Percentiles rank a stretch among this genome's conserved stretches.
Conservation (phyloP, 2,797 vertebrate species). For the Salarias fasciatus region DNA sequence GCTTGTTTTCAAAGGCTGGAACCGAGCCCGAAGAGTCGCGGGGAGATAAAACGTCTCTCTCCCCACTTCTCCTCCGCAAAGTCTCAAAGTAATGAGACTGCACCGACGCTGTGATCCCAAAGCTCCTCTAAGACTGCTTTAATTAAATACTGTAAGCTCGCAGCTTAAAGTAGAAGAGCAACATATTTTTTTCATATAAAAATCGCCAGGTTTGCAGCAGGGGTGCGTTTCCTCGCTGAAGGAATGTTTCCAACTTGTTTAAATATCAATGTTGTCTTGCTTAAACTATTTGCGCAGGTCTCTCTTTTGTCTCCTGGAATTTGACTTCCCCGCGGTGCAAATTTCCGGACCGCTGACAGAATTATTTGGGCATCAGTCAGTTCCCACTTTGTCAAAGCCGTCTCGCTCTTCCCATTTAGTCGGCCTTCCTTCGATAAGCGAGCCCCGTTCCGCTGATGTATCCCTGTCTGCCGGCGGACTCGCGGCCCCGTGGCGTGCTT, state of each 20-base stretch:
- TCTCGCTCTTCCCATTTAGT: constrained; percentile 42
- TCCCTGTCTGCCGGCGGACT: constrained; percentile 53
- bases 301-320: constrained; percentile 14
- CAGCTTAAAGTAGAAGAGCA: constrained; percentile 13
- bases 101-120: constrained; percentile 35
- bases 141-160: constrained; percentile 49
- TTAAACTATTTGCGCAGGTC: not conserved
- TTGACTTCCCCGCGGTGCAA: not conserved
- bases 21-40: constrained; percentile 41
- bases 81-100: constrained; percentile 55
- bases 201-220: constrained; percentile 19
- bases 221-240: not conserved
- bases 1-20: constrained; percentile 38
- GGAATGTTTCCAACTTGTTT: no score
- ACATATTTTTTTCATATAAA: constrained; percentile 22
- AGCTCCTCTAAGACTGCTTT: constrained; percentile 45
- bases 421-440: constrained; percentile 46
- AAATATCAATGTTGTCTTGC: no score
- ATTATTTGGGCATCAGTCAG: constrained; percentile 35
- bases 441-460: constrained; percentile 62
- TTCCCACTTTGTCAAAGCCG: constrained; percentile 35
- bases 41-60: constrained; percentile 47
- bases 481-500: constrained; percentile 27
- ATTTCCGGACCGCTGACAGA: constrained; percentile 35
- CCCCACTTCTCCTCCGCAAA: constrained; percentile 20